Percentiles rank a stretch among this genome's conserved stretches.
These are phyloP conservation scores for Thera obeliscata DNA, from an alignment of 2,888 invertebrate genomes.

Conservation along the genomic window DNA sequence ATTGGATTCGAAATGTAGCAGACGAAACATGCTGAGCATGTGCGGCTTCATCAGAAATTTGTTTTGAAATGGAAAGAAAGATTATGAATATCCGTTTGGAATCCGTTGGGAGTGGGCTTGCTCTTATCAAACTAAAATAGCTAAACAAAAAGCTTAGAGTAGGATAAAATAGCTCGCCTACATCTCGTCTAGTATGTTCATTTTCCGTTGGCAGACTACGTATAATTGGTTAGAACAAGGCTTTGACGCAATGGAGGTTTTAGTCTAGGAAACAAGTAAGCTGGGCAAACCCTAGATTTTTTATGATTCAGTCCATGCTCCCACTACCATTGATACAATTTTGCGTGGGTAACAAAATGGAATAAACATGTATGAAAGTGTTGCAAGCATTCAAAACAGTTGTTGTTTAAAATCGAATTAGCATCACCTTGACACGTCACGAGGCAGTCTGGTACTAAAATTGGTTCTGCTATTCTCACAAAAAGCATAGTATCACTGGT, in stretches of 20 bases:
- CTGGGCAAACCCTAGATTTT: too few relatives aligned
- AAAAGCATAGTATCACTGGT: constrained; percentile 44
- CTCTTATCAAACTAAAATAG: background rate
- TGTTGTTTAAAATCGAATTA: constrained; percentile 1
- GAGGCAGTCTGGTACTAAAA: constrained; percentile 23
- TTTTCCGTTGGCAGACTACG: too few relatives aligned
- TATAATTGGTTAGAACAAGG: too few relatives aligned
- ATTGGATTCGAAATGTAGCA: constrained; percentile 12
- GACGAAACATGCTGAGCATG: constrained; percentile 2
- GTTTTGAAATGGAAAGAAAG: background rate
- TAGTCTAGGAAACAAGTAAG: too few relatives aligned
- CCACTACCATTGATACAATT: too few relatives aligned
- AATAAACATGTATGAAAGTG: background rate
- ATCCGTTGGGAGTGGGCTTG: background rate
- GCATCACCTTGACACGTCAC: constrained; percentile 41
- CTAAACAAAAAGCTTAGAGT: too few relatives aligned
- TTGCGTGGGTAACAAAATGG: background rate
- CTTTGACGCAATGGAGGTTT: too few relatives aligned
- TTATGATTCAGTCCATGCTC: too few relatives aligned
- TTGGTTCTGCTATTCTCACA: constrained; percentile 43
- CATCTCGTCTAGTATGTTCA: too few relatives aligned
- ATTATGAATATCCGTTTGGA: background rate
- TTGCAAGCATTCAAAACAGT: background rate
- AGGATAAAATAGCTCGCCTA: too few relatives aligned
- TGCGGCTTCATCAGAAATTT: background rate